These are phyloP conservation scores for Drosophila serrata DNA, from an alignment of 1,140 invertebrate genomes.

Conservation along the genomic window DNA sequence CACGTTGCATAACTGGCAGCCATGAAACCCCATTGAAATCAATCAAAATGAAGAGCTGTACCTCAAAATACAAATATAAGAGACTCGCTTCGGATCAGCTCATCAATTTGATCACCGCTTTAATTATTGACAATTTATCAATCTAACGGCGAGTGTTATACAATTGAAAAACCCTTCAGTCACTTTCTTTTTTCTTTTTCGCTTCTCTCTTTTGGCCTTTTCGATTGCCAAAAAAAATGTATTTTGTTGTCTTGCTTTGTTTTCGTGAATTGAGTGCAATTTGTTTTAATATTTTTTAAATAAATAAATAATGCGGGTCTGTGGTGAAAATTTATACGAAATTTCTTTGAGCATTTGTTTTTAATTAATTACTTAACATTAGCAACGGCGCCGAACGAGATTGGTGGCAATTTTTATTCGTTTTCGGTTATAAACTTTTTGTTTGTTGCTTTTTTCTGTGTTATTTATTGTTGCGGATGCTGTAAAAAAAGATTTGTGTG, in stretches of 20 bases:
- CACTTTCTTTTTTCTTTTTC: constrained; percentile 38
- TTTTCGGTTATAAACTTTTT: constrained; percentile 11
- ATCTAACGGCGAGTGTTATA: constrained; percentile 64
- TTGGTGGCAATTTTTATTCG: constrained; percentile 40
- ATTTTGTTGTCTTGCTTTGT: constrained; percentile 19
- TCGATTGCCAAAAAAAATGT: constrained; percentile 40
- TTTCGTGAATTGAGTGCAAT: constrained; percentile 47
- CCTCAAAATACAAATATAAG: constrained; percentile 10
- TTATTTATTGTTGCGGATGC: background rate
- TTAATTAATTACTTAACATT: constrained; percentile 63
- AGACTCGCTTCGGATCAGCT: constrained; percentile 42
- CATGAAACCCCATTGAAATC: constrained; percentile 53
- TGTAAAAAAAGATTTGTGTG: constrained; percentile 8
- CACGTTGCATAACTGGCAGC: constrained; percentile 35
- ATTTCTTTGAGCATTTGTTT: constrained; percentile 43
- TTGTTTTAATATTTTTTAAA: constrained; percentile 56
- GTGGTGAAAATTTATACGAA: constrained; percentile 24
- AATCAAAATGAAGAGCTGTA: constrained; percentile 54
- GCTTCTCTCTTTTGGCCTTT: background rate
- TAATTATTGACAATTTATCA: constrained; percentile 69
- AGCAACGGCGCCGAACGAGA: constrained; percentile 49
- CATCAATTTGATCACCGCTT: constrained; percentile 47
- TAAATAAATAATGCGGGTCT: constrained; percentile 54
- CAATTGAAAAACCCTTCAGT: constrained; percentile 63
- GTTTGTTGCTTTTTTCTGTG: constrained; percentile 6